phyloP scores from a whole-genome alignment of 1,140 invertebrate species.

The Meloidogyne hapla region DNA sequence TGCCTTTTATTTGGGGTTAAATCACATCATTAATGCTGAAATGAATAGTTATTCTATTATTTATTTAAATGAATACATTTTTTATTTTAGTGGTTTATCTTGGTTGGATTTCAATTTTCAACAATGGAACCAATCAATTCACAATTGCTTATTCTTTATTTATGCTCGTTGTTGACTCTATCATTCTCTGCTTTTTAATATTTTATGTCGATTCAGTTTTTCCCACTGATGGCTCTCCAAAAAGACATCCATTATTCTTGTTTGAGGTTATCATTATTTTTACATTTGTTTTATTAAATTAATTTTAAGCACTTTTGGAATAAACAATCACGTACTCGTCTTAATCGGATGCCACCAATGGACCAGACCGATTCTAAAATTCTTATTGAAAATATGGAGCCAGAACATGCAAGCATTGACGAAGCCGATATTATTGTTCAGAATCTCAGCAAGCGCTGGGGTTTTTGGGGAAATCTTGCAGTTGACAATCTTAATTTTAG shows the following conservation, averaged over 20 bases:
- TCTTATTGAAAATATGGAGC: conserved; percentile 33
- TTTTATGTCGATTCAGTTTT: conserved; percentile 49
- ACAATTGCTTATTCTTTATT: conserved; percentile 43
- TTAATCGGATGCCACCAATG: conserved; percentile 11
- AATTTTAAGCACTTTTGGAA: neutral
- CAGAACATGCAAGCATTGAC: conserved; percentile 33
- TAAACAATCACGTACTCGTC: neutral
- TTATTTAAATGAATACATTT: neutral
- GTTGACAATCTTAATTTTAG: conserved; percentile 46
- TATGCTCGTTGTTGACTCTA: conserved; percentile 44
- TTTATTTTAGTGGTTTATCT: conserved; percentile 42
- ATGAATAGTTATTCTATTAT: conserved; percentile 34
- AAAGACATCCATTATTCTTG: conserved; percentile 46
- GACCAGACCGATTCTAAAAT: conserved; percentile 33
- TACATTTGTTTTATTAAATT: neutral
- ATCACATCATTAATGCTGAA: conserved; percentile 33
- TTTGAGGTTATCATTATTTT: conserved; percentile 17
- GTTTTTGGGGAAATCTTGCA: conserved; percentile 36
- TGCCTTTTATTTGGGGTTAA: conserved; percentile 46
- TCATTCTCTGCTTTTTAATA: conserved; percentile 37
- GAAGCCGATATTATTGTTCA: conserved; percentile 51
- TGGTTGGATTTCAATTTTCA: conserved; percentile 44
- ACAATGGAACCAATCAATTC: conserved; percentile 29
- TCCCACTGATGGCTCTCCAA: conserved; percentile 44
- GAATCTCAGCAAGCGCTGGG: conserved; percentile 44